Evolutionary conservation across 92 coral and sea anemone species (phyloP), one percentile per base, ranked within the genome.

Genomic region (Parazoanthus atlanticus): DNA sequence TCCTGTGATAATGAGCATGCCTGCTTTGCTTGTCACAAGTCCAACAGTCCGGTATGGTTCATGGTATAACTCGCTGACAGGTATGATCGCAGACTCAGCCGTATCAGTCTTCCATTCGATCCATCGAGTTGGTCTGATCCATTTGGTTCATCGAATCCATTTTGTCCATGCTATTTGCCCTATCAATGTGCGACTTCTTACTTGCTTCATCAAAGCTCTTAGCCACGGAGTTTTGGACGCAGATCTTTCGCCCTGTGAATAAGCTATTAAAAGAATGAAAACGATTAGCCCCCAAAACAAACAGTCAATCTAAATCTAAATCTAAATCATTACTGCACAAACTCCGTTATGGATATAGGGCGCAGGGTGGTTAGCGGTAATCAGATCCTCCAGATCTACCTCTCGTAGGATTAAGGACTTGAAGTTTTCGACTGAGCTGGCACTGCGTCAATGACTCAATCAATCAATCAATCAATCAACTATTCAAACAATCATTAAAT

Each of bases 171-270:
- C 9, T 52, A 16, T 1, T 40, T 56, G 84, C 46, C 66, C 66
- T 84, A 49, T 41, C 78, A 32, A 84, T 74, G 61, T 31, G 29
- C 38, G 87, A 84, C 29, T 43, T 84, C 56, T 43, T 84, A 3
- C 43, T 41, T 47, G 29, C 65, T 12, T 84, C 78, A 67, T 84
- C 87, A 41, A 84, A 67, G 25, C 87, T 69, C 31, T 84, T 84
- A n/a, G 87, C 87, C 34, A 84, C 78, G 23, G 87, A 11, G 32
- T 41, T 84, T 41, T 47, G 74, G 34, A 84, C 65, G 65, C 87
- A 84, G 41, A 84, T 84, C 40, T 84, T 84, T 29, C 87, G 41
- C 6, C 87, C 87, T 84, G 87, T 84, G 78, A 84, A 84, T 17
- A 84, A 2, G 28, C 87, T 84, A 56, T 43, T 78, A 3, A 25